Base-by-base conservation (phyloP, 1,140 invertebrate species). In the Galleria mellonella region DNA sequence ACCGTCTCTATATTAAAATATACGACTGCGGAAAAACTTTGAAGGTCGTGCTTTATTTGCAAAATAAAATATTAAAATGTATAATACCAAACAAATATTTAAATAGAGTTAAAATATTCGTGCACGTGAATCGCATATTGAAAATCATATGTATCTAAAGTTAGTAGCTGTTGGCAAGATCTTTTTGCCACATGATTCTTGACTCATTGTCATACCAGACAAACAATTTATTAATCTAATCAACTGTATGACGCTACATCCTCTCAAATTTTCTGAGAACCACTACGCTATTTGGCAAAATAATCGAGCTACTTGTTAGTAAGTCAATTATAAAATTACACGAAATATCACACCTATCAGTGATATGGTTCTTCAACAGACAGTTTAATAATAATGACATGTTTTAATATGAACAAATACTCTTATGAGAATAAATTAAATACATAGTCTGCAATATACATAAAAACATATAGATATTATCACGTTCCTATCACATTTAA, bases 11-110 rank as follows among this genome's bases (percentile, higher is more conserved):
- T 23, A 23, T 23, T 23, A 23, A 23, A 23, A 43, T 59, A 63
- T 62, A 55, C 57, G 53, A 59, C 52, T 53, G 35, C 43, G 60
- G 59, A 66, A 66, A 69, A 69, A 64, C 37, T 49, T 51, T 58
- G 59, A 61, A 71, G 71, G 67, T 52, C 61, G 39, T 39, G 6
- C 17, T 23, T 6, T 23, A 23, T 23, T 23, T 23, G 17, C 17
- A 35, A 12, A 23, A 33, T 15, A 50, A 32, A 42, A 50, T 50
- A 50, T 47, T 55, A 31, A 36, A 43, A 37, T 43, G 13, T 49
- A 28, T 23, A 13, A 32, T 44, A 10, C 32, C 14, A 36, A 30
- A 23, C 6, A 23, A 23, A 23, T 23, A 6, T 23, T 23, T 23
- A 23, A 23, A 23, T 23, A 23, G 17, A 23, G 17, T 23, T 23